These are phyloP conservation scores for Ditula angustiorana DNA, from an alignment of 2,888 invertebrate genomes.

Conservation along the genomic window DNA sequence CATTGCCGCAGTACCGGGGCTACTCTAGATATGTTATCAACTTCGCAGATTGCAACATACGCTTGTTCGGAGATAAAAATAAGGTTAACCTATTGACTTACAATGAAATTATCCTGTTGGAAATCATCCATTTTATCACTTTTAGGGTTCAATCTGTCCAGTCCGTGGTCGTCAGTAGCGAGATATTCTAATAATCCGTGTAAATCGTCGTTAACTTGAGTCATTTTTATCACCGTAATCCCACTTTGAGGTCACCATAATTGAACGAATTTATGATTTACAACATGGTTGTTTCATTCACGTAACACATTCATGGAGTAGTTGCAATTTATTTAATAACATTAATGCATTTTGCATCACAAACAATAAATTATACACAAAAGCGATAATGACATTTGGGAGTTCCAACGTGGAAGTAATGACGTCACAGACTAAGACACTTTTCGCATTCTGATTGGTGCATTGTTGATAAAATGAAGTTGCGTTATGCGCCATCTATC, in stretches of 20 bases:
- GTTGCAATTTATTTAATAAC: constrained; percentile 40
- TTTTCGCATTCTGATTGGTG: constrained; percentile 74
- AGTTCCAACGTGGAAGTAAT: constrained; percentile 89
- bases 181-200: constrained; percentile 75
- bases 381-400: constrained; percentile 71
- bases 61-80: constrained; percentile 34
- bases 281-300: constrained; percentile 31
- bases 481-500: constrained; percentile 63
- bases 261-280: constrained; percentile 9
- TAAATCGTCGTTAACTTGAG: constrained; percentile 71
- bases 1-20: constrained; percentile 53
- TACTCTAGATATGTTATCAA: constrained; percentile 65
- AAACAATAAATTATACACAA: constrained; percentile 66
- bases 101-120: constrained; percentile 70
- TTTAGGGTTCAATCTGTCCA: constrained; percentile 58
- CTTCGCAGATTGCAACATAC: constrained; percentile 51
- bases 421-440: constrained; percentile 85
- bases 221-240: constrained; percentile 64
- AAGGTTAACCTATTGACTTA: constrained; percentile 54
- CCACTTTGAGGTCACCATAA: constrained; percentile 57
- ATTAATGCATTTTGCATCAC: constrained; percentile 49
- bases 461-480: constrained; percentile 60
- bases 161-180: constrained; percentile 68
- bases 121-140: constrained; percentile 72
- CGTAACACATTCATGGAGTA: constrained; percentile 42